Evolutionary conservation across 1,140 invertebrate genomes (phyloP).

Genomic region (Drosophila aff.): DNA sequence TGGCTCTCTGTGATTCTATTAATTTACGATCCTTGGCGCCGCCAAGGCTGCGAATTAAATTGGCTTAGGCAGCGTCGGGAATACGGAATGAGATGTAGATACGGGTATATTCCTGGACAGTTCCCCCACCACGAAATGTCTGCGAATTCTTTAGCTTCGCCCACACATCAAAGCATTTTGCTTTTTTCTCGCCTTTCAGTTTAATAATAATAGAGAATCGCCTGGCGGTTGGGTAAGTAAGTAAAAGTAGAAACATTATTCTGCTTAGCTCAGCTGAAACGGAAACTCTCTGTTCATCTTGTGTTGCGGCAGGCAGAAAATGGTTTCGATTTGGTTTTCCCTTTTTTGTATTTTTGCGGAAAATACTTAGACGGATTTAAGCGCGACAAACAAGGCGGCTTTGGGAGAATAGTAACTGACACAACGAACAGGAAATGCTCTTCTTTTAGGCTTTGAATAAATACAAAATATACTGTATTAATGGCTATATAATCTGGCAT

Average conservation of each 20-base stretch:
- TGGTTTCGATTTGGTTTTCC: slow-evolving; percentile 4
- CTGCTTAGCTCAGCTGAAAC: slow-evolving; percentile 81
- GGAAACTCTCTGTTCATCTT: slow-evolving; percentile 68
- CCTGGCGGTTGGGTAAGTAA: slow-evolving; percentile 54
- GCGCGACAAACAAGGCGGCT: slow-evolving; percentile 72
- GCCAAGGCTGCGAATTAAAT: slow-evolving; percentile 71
- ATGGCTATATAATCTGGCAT: too few relatives aligned
- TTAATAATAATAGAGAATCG: slow-evolving; percentile 79
- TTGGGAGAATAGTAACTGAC: background rate
- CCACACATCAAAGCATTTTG: slow-evolving; percentile 64
- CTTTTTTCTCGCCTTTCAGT: slow-evolving; percentile 42
- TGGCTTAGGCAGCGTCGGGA: slow-evolving; percentile 61
- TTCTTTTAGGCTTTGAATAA: background rate
- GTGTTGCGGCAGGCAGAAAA: slow-evolving; percentile 61
- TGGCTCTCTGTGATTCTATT: slow-evolving; percentile 67
- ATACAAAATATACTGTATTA: background rate
- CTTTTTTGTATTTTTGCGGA: slow-evolving; percentile 25
- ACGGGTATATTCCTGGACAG: slow-evolving; percentile 21
- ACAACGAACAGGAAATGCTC: slow-evolving; percentile 18
- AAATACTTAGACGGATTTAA: slow-evolving; percentile 81
- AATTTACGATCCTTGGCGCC: slow-evolving; percentile 75
- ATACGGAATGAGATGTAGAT: slow-evolving; percentile 60
- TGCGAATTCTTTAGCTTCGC: slow-evolving; percentile 25
- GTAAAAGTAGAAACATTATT: slow-evolving; percentile 80
- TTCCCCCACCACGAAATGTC: slow-evolving; percentile 8